phyloP scores from a whole-genome alignment of 2,797 vertebrate genomes.

The Molossus alvarezi region DNA sequence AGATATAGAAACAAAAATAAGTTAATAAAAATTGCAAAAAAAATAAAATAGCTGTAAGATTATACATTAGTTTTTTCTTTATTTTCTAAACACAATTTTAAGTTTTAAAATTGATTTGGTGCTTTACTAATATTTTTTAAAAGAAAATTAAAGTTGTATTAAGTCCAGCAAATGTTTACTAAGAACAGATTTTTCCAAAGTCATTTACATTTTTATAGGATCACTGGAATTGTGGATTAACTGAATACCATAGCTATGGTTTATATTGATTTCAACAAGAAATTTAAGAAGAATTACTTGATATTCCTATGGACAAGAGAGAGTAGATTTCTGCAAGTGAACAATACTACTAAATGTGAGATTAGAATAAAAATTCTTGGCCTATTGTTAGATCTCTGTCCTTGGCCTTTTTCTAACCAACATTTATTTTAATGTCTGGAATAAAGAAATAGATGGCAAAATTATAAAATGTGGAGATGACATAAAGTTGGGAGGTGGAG shows the following conservation, averaged over 20 bases:
- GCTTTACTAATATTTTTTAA: conserved; percentile 22
- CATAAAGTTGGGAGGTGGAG: conserved; percentile 15
- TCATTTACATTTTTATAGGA: conserved; percentile 7
- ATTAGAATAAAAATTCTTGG: conserved; percentile 38
- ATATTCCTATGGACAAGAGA: conserved; percentile 5
- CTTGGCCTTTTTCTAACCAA: conserved; percentile 35
- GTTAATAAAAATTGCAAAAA: too few relatives aligned
- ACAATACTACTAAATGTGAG: conserved; percentile 29
- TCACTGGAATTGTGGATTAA: conserved; percentile 37
- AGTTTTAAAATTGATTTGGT: conserved; percentile 29
- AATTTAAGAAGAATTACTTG: not conserved
- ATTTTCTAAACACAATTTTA: not conserved
- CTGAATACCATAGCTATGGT: not conserved
- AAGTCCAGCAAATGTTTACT: conserved; percentile 51
- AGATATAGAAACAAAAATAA: not conserved
- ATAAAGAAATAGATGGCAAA: conserved; percentile 55
- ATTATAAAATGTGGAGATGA: conserved; percentile 21
- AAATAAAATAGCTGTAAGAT: not conserved
- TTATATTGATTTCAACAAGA: conserved; percentile 39
- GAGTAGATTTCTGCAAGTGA: not conserved
- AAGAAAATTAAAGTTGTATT: conserved; percentile 27
- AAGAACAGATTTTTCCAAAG: conserved; percentile 11
- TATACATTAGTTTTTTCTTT: not conserved
- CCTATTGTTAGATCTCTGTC: not conserved
- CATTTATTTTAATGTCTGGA: conserved; percentile 58